Conservation (phyloP, 2,113 vertebrate genomes). For the Tilapia sparmanii region DNA sequence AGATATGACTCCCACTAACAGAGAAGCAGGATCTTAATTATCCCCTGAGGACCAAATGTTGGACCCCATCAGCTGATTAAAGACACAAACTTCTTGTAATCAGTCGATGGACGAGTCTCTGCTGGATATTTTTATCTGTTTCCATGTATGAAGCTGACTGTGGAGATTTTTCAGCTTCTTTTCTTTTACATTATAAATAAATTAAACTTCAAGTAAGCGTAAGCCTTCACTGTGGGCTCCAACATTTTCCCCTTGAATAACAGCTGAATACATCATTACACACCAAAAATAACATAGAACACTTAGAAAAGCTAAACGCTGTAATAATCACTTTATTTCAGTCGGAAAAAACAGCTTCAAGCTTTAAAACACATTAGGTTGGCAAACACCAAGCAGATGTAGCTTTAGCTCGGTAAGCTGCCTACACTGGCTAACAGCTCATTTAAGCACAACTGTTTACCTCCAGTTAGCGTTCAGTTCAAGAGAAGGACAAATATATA, state of each 20-base stretch:
- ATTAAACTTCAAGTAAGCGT: not conserved
- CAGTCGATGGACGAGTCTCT: not conserved
- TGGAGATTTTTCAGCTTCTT: not conserved
- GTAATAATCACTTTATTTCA: not conserved
- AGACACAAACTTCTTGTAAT: constrained; percentile 1
- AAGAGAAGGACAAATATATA: not conserved
- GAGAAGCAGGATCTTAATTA: constrained; percentile 18
- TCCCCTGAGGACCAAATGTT: constrained; percentile 7
- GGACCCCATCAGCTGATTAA: constrained; percentile 31
- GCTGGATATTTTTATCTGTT: not conserved
- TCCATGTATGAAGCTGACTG: not conserved
- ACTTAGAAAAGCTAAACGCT: not conserved
- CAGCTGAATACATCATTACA: not conserved
- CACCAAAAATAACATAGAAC: not conserved
- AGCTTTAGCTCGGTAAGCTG: not conserved
- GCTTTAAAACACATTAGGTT: not conserved
- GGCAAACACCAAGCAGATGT: not conserved
- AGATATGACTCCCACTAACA: not conserved
- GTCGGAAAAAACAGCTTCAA: not conserved
- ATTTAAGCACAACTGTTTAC: not conserved
- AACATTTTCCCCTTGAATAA: not conserved
- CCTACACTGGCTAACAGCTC: not conserved
- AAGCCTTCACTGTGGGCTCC: not conserved
- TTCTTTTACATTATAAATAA: not conserved
- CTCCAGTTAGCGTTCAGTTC: not conserved